Conservation (phyloP, 2,797 vertebrate species). For the Threskiornis aethiopicus region DNA sequence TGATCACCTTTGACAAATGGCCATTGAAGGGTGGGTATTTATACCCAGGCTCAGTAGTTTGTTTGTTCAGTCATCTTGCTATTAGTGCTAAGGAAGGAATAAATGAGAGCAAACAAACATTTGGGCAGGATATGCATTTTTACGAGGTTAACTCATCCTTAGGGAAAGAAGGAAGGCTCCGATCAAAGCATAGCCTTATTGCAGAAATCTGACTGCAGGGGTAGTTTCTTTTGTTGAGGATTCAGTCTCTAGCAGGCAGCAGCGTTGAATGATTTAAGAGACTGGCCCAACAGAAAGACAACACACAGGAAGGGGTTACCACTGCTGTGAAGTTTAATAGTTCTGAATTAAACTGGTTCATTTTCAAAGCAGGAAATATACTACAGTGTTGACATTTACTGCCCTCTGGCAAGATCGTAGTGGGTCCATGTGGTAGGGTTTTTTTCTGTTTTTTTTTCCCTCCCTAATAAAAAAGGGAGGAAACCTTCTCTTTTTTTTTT, state of each 20-base stretch:
- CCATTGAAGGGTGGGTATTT: background rate
- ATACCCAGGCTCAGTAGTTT: background rate
- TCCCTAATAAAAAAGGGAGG: background rate
- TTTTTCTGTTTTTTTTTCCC: background rate
- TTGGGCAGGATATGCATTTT: conserved; percentile 55
- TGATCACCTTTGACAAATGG: background rate
- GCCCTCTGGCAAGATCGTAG: background rate
- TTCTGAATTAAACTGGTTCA: conserved; percentile 8
- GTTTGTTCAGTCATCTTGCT: conserved; percentile 5
- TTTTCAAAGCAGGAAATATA: conserved; percentile 47
- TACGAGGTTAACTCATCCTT: conserved; percentile 47
- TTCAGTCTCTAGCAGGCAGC: background rate
- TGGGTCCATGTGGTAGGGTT: background rate
- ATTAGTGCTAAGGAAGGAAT: conserved; percentile 8
- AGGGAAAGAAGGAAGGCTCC: conserved; percentile 1
- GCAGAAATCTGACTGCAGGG: conserved; percentile 2
- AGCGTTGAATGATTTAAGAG: conserved; percentile 4
- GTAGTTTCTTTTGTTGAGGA: background rate
- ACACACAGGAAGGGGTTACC: conserved; percentile 29
- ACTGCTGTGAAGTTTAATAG: conserved; percentile 3
- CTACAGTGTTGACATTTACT: conserved; percentile 30
- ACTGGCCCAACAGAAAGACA: background rate
- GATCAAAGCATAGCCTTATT: background rate
- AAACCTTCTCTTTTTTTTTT: background rate
- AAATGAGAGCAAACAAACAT: conserved; percentile 39